These are phyloP conservation scores for Rostratula benghalensis DNA, from an alignment of 2,113 vertebrate species.

Conservation along the genomic window DNA sequence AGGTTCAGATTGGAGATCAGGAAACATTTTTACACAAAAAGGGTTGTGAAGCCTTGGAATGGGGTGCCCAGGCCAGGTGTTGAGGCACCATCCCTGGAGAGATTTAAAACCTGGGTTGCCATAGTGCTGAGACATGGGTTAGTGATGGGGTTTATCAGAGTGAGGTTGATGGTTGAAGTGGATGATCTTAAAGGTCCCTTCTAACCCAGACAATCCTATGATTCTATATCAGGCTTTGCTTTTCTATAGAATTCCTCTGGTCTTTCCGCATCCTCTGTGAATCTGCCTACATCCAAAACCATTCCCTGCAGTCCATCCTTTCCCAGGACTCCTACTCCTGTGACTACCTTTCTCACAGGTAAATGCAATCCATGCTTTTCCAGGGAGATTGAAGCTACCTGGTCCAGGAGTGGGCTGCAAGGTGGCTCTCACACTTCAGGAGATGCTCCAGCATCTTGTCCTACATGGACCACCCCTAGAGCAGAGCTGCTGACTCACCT, in stretches of 20 bases:
- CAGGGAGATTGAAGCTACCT: fast-evolving
- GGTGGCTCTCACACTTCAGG: neutral
- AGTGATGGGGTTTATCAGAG: too few species aligned
- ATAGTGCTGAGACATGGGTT: too few species aligned
- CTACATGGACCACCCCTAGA: neutral
- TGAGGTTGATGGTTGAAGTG: too few species aligned
- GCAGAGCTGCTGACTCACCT: neutral
- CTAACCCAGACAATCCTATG: too few species aligned
- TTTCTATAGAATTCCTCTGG: neutral
- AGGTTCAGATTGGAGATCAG: too few species aligned
- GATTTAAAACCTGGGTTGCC: too few species aligned
- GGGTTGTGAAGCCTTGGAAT: too few species aligned
- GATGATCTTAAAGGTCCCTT: too few species aligned
- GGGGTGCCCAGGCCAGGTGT: too few species aligned
- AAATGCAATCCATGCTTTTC: neutral
- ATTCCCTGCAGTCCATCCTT: neutral
- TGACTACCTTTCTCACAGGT: neutral
- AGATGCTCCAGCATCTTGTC: neutral
- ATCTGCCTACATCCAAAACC: neutral
- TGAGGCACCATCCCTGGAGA: too few species aligned
- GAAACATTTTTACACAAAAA: too few species aligned
- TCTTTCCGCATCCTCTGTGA: neutral
- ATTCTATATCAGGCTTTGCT: neutral
- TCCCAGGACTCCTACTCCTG: fast-evolving
- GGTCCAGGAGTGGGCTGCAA: too few species aligned